Percentiles rank a stretch among this genome's conserved stretches.
Conservation (phyloP, 1,140 invertebrate genomes). For the Scaptomyza graminum region DNA sequence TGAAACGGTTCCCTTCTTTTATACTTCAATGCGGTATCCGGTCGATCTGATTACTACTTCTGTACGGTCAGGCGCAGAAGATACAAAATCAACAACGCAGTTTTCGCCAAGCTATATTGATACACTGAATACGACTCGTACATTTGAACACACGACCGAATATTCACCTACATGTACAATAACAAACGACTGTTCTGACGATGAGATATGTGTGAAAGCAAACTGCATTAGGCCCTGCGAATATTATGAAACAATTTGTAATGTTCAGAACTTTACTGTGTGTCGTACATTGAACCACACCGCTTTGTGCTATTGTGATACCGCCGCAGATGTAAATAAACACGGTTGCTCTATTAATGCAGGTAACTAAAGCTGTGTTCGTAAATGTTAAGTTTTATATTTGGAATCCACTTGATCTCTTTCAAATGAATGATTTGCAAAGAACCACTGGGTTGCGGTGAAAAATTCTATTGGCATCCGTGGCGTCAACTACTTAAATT, state of each 20-base stretch:
- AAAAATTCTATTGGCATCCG: slow-evolving; percentile 55
- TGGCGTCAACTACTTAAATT: slow-evolving; percentile 68
- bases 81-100: slow-evolving; percentile 24
- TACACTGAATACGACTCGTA: slow-evolving; percentile 27
- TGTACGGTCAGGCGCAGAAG: slow-evolving; percentile 5
- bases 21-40: slow-evolving; percentile 22
- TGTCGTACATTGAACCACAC: slow-evolving; percentile 85
- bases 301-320: slow-evolving; percentile 85
- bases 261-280: slow-evolving; percentile 54
- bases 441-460: slow-evolving; percentile 74
- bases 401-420: slow-evolving; percentile 50
- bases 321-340: slow-evolving; percentile 75
- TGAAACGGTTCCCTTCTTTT: slow-evolving; percentile 10
- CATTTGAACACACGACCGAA: slow-evolving; percentile 22
- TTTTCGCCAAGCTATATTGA: slow-evolving; percentile 18
- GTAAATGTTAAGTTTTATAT: slow-evolving; percentile 59
- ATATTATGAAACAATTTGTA: slow-evolving; percentile 77
- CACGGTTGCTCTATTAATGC: slow-evolving; percentile 85
- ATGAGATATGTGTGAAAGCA: slow-evolving; percentile 85
- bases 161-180: slow-evolving; percentile 43
- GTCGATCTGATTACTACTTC: not conserved
- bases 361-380: slow-evolving; percentile 85
- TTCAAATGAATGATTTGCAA: slow-evolving; percentile 71
- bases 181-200: slow-evolving; percentile 84
- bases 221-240: slow-evolving; percentile 86